Evolutionary conservation across 2,113 vertebrate genomes (phyloP).

Genomic region (Myrmecobius fasciatus): DNA sequence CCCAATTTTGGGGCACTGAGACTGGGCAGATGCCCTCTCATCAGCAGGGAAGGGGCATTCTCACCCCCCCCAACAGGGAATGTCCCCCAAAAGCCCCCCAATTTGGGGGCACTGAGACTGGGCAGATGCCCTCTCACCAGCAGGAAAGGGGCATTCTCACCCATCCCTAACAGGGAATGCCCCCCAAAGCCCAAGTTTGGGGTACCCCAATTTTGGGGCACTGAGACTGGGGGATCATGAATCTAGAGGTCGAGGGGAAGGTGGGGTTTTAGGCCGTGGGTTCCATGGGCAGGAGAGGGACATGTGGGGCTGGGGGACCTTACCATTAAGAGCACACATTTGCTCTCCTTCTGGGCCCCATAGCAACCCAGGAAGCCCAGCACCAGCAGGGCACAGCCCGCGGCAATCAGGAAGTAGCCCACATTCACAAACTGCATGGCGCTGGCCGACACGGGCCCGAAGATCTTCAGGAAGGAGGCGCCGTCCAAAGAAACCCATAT

Average conservation of each 20-base stretch:
- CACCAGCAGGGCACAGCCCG: conserved; percentile 86
- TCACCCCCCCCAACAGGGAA: not conserved
- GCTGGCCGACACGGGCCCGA: conserved; percentile 83
- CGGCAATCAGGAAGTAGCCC: conserved; percentile 89
- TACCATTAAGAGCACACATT: conserved; percentile 93
- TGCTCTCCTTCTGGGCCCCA: conserved; percentile 90
- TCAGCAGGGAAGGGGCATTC: too few relatives aligned
- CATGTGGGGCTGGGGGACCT: conserved; percentile 42
- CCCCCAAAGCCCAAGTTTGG: too few relatives aligned
- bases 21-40: not conserved
- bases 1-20: not conserved
- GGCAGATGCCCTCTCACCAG: too few relatives aligned
- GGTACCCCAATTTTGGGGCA: too few relatives aligned
- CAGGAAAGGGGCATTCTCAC: too few relatives aligned
- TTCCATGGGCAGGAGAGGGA: conserved; percentile 14
- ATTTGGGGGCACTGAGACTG: too few relatives aligned
- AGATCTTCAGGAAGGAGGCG: conserved; percentile 83
- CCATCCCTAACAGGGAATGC: too few relatives aligned
- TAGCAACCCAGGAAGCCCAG: conserved; percentile 92
- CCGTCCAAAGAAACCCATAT: conserved; percentile 91
- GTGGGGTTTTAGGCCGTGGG: conserved; percentile 11
- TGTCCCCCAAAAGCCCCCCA: not conserved
- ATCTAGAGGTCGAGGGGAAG: conserved; percentile 9
- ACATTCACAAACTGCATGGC: conserved; percentile 87
- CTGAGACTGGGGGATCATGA: not conserved